Base-by-base conservation (phyloP, 2,888 invertebrate species). In the Macaria liturata region DNA sequence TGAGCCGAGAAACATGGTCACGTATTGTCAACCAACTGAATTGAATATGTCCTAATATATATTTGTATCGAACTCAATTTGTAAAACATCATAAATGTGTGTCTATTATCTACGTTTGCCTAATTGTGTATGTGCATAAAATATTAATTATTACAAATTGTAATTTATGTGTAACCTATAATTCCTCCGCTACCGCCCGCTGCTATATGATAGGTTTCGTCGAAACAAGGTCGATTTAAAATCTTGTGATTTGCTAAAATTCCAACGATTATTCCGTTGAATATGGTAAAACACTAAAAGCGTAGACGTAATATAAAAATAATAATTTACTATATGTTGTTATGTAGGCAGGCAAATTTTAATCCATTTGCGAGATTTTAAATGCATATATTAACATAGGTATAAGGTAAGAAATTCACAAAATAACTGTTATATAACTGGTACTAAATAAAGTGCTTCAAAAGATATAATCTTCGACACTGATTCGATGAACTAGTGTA, bases 1-100 rank as follows among this genome's bases (percentile, higher is more conserved):
- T 37, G 34, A 6, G 34, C 34, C 34, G 72, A 71, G 76, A 73
- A 67, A 66, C 74, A 70, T 72, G 72, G 76, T 75, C 51, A 67
- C 61, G 7, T 40, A 44, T 60, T 37, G 7, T 37, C 20, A 20
- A 20, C 20, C 20, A 20, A 20, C 20, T 20, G 20, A 20, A 20
- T 20, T 20, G 20, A 20, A 20, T 20, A 20, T 20, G 20, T 20
- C 20, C 20, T 20, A 20, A 20, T 20, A 20, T 20, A 20, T 20
- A 20, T 20, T 20, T 20, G 20, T 20, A 20, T 20, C 20, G 20
- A 20, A 20, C 20, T 20, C 20, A 20, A 20, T 20, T 20, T 20
- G 20, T 20, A 20, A 1, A 20, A 20, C 20, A 20, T 20, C 20
- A 20, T 20, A 20, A 20, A 20, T 20, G 20, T 20, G 20, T 20